Evolutionary conservation across 2,113 vertebrate genomes (phyloP), one percentile per base, ranked within the genome.

Genomic region (Malaclemys terrapin): DNA sequence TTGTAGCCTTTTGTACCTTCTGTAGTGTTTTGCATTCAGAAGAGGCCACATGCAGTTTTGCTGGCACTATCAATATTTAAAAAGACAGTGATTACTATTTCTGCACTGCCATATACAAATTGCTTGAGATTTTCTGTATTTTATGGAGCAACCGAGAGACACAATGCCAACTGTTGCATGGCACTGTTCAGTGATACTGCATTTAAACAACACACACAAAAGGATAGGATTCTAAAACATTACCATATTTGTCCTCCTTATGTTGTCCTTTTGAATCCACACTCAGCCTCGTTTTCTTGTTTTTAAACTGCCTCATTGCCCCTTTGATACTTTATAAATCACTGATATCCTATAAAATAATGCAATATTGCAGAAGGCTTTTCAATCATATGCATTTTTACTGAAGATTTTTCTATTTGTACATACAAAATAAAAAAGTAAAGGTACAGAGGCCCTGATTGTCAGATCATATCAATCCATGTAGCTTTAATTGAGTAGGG

Each of bases 281-380:
- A 19, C 13, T 79, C 9, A 93, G 53, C 49, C 88, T 94, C 6
- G 85, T 53, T 2, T 96, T 95, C 50, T 24, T 57, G 38, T 47
- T 96, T 85, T 13, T 0, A 2, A 91, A 75, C 69, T 49, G 45
- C 91, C 82, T 1, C 79, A 80, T 76, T 47, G 54, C 90, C 82
- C 1, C 75, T 82, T 57, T 42, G 57, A 27, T 81, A 31, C 22
- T 96, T 93, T 87, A 89, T 35, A 82, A 11, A 69, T 78, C n/a
- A 24, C 17, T 49, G 54, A 53, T 27, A 54, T 79, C 54, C 89
- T 93, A 50, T 24, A 95, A 94, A 90, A 91, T 8, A 96, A 62
- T 10, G 22, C 6, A 53, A 11, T 29, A 52, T 17, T 4, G 1
- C 65, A 4, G 5, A 89, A 84, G 1, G 27, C n/a, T 12, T 62